Conservation (phyloP, 2,888 invertebrate genomes). For the Idaea aversata region DNA sequence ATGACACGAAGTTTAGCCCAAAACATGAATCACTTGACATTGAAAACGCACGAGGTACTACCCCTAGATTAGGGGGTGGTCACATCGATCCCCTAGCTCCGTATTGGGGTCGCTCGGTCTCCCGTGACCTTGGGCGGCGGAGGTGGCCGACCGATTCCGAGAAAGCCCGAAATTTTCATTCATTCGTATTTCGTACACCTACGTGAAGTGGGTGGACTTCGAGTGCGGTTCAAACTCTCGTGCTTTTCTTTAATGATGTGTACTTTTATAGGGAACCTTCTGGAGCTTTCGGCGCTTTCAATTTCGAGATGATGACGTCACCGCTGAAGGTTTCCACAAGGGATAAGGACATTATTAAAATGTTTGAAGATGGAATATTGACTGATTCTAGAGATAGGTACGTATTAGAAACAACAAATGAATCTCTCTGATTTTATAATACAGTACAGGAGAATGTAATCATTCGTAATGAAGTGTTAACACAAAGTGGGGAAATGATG, state of each 20-base stretch:
- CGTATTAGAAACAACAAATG: background rate
- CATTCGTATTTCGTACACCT: constrained; percentile 51
- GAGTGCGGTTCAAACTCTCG: constrained; percentile 30
- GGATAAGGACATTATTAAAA: background rate
- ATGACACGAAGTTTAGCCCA: constrained; percentile 50
- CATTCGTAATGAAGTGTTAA: too few species aligned
- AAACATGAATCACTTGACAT: constrained; percentile 73
- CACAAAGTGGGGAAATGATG: too few species aligned
- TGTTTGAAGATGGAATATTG: background rate
- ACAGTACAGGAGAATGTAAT: too few species aligned
- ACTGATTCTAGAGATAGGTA: background rate
- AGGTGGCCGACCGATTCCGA: constrained; percentile 59
- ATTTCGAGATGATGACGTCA: background rate
- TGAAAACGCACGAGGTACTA: constrained; percentile 65
- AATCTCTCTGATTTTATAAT: too few species aligned
- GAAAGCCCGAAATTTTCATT: constrained; percentile 64
- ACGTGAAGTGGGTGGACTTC: constrained; percentile 41
- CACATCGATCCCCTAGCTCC: constrained; percentile 71
- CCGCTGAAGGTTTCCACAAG: background rate
- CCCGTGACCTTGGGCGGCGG: constrained; percentile 62
- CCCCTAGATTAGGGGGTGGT: constrained; percentile 60
- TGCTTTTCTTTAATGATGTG: constrained; percentile 42
- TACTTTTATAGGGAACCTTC: constrained; percentile 32
- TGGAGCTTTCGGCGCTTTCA: constrained; percentile 12
- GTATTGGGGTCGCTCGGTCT: constrained; percentile 62